Evolutionary conservation across 2,888 invertebrate species (phyloP).

Genomic region (Campopleginae sp.): DNA sequence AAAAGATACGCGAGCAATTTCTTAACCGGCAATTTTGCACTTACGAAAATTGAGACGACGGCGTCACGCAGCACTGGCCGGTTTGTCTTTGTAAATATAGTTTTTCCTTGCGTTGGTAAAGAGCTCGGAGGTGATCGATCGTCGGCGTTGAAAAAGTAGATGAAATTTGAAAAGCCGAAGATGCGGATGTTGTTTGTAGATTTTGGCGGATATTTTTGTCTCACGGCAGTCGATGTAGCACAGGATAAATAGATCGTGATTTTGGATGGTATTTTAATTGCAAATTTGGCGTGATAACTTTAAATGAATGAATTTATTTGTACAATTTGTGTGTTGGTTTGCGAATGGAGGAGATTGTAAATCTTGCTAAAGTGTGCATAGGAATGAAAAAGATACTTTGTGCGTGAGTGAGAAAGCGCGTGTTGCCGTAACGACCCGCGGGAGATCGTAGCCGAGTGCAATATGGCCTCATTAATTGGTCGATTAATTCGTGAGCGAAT

Average conservation of each 20-base stretch:
- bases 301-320: neutral
- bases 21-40: constrained; percentile 53
- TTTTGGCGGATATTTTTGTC: neutral
- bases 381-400: neutral
- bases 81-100: constrained; percentile 59
- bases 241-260: neutral
- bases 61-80: constrained; percentile 49
- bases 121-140: neutral
- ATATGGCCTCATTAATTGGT: constrained; percentile 69
- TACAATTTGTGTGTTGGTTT: neutral
- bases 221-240: neutral
- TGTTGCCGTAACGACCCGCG: constrained; percentile 67
- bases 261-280: neutral
- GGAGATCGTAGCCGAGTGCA: constrained; percentile 62
- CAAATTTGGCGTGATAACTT: neutral
- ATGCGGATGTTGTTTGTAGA: neutral
- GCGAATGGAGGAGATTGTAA: neutral
- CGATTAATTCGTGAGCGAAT: constrained; percentile 67
- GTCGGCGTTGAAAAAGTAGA: neutral
- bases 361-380: neutral
- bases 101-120: constrained; percentile 49
- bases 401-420: constrained; percentile 67
- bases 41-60: constrained; percentile 36
- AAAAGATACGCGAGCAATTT: constrained; percentile 36
- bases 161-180: neutral